These are phyloP conservation scores for Ondatra zibethicus DNA, from an alignment of 2,113 vertebrate species.

Conservation along the genomic window DNA sequence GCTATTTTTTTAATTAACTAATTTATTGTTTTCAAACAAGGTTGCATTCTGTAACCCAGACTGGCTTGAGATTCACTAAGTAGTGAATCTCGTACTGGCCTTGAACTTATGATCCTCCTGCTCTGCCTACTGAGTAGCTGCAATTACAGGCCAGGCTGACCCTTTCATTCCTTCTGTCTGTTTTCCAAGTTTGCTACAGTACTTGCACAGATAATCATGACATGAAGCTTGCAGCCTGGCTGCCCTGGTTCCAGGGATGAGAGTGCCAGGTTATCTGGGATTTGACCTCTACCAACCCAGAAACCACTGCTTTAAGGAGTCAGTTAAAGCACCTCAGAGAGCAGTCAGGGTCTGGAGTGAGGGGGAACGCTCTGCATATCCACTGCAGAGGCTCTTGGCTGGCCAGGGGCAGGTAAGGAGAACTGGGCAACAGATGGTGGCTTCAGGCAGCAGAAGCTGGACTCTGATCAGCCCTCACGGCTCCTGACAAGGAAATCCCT, in stretches of 20 bases:
- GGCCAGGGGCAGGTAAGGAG: constrained; percentile 6
- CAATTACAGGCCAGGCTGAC: not conserved
- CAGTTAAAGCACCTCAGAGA: not conserved
- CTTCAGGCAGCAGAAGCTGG: not conserved
- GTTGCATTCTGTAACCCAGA: not conserved
- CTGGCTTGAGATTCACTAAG: not conserved
- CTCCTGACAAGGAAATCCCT: constrained; percentile 36
- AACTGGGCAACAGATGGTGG: constrained; percentile 36
- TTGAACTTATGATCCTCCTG: not conserved
- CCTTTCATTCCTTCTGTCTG: not conserved
- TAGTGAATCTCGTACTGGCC: not conserved
- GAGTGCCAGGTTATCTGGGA: not conserved
- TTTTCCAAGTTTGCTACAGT: constrained; percentile 41
- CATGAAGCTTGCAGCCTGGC: not conserved
- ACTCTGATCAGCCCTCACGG: not conserved
- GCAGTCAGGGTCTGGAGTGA: not conserved
- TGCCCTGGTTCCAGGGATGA: constrained; percentile 29
- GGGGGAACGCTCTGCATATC: not conserved
- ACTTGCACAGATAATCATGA: not conserved
- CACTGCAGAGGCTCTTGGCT: not conserved
- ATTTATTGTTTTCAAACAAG: not conserved
- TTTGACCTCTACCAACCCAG: not conserved
- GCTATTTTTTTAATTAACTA: not conserved
- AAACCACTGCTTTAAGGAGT: not conserved
- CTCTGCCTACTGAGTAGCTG: not conserved